These are phyloP conservation scores for Antheraea assamensis DNA, from an alignment of 2,888 invertebrate species.

Conservation along the genomic window DNA sequence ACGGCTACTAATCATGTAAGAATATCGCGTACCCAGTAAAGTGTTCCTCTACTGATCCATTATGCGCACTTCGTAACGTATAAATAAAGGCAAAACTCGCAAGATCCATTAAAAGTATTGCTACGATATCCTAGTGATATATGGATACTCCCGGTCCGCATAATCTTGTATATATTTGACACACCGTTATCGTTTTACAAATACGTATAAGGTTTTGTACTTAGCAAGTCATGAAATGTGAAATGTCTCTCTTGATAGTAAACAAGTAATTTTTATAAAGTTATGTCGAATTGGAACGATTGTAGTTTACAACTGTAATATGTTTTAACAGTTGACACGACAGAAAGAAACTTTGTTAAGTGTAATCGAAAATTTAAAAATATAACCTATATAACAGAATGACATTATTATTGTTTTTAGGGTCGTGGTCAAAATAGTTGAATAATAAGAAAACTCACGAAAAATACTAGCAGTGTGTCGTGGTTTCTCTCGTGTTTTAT, in stretches of 20 bases:
- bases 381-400: neutral
- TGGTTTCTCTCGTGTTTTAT: no score
- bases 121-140: conserved; percentile 52
- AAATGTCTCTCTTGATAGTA: neutral
- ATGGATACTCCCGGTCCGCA: conserved; percentile 48
- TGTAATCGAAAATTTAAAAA: neutral
- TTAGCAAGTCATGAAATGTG: neutral
- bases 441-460: no score
- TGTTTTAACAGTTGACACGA: neutral
- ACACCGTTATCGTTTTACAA: conserved; percentile 6
- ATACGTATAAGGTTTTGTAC: neutral
- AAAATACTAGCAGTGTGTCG: neutral
- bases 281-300: neutral
- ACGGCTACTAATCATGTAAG: conserved; percentile 31
- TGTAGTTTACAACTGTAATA: neutral
- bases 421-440: neutral
- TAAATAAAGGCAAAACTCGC: conserved; percentile 80
- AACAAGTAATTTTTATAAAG: neutral
- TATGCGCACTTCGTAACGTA: conserved; percentile 78
- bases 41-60: conserved; percentile 74
- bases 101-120: conserved; percentile 81
- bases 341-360: neutral
- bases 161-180: conserved; percentile 4
- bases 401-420: neutral
- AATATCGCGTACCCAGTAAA: conserved; percentile 61